Evolutionary conservation across 2,888 invertebrate species (phyloP).

Genomic region (Osmoderma eremita): DNA sequence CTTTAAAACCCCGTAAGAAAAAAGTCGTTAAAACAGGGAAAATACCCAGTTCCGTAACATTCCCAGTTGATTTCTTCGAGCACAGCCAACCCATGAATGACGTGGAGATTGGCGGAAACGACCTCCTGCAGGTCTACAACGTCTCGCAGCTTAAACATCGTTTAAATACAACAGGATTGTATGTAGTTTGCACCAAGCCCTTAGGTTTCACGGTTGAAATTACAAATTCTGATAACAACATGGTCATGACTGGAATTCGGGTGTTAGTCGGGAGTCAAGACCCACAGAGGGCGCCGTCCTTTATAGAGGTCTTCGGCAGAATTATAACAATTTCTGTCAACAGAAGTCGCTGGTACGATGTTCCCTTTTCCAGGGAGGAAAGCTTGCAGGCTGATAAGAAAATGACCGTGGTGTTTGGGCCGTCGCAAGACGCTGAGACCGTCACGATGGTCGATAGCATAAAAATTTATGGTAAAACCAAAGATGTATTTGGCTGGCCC

Average conservation of each 20-base stretch:
- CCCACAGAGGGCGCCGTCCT: constrained; percentile 79
- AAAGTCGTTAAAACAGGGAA: constrained; percentile 70
- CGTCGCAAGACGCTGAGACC: constrained; percentile 86
- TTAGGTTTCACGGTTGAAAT: constrained; percentile 91
- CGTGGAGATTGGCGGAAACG: constrained; percentile 94
- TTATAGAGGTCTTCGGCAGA: constrained; percentile 80
- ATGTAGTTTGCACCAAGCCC: constrained; percentile 91
- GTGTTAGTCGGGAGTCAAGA: constrained; percentile 88
- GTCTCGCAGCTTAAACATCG: constrained; percentile 92
- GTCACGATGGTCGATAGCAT: constrained; percentile 94
- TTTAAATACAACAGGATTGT: constrained; percentile 85
- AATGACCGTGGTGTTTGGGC: constrained; percentile 83
- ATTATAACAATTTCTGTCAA: constrained; percentile 76
- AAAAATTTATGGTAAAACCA: constrained; percentile 93
- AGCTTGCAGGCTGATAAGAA: constrained; percentile 92
- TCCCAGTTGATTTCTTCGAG: constrained; percentile 97
- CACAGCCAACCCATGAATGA: constrained; percentile 92
- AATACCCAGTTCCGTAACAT: constrained; percentile 74
- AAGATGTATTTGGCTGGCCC: constrained; percentile 96
- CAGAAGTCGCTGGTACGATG: constrained; percentile 92
- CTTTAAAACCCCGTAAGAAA: constrained; percentile 67
- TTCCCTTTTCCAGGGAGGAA: constrained; percentile 94
- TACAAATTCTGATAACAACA: constrained; percentile 84
- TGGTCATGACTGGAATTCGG: constrained; percentile 82
- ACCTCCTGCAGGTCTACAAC: constrained; percentile 93